Percentiles rank a stretch among this genome's conserved stretches.
Evolutionary conservation across 2,113 vertebrate species (phyloP).

Genomic region (Odontesthes bonariensis): DNA sequence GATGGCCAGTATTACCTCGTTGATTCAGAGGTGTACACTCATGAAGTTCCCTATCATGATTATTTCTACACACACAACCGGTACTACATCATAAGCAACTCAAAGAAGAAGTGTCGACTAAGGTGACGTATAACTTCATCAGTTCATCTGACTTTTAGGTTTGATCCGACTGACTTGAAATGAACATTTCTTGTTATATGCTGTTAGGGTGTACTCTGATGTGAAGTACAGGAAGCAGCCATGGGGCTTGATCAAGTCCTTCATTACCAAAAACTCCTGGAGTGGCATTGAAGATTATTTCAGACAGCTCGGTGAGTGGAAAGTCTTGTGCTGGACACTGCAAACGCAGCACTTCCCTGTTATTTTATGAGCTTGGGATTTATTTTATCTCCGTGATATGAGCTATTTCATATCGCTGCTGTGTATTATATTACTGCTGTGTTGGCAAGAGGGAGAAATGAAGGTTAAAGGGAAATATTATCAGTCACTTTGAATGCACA

Average conservation of each 20-base stretch:
- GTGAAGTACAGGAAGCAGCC: slow-evolving; percentile 96
- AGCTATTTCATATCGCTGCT: slow-evolving; percentile 18
- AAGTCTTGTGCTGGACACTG: background rate
- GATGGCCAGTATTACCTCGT: slow-evolving; percentile 91
- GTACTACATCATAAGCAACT: slow-evolving; percentile 88
- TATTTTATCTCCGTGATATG: slow-evolving; percentile 31
- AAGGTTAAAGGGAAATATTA: background rate
- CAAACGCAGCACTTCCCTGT: background rate
- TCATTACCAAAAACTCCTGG: slow-evolving; percentile 98
- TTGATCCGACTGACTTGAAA: background rate
- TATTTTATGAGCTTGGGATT: slow-evolving; percentile 12
- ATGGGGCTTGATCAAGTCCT: slow-evolving; percentile 92
- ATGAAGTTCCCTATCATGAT: slow-evolving; percentile 97
- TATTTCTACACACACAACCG: slow-evolving; percentile 96
- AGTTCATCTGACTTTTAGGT: background rate
- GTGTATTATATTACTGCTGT: slow-evolving; percentile 26
- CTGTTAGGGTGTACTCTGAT: slow-evolving; percentile 90
- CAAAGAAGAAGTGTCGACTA: slow-evolving; percentile 91
- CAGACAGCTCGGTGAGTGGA: slow-evolving; percentile 89
- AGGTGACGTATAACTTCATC: slow-evolving; percentile 79
- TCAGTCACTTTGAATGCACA: background rate
- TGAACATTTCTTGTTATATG: background rate
- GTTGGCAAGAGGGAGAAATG: background rate
- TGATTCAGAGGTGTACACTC: slow-evolving; percentile 91
- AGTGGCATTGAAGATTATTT: slow-evolving; percentile 92